Evolutionary conservation across 2,113 vertebrate species (phyloP), one percentile per base, ranked within the genome.

Genomic region (Mus spicilegus): DNA sequence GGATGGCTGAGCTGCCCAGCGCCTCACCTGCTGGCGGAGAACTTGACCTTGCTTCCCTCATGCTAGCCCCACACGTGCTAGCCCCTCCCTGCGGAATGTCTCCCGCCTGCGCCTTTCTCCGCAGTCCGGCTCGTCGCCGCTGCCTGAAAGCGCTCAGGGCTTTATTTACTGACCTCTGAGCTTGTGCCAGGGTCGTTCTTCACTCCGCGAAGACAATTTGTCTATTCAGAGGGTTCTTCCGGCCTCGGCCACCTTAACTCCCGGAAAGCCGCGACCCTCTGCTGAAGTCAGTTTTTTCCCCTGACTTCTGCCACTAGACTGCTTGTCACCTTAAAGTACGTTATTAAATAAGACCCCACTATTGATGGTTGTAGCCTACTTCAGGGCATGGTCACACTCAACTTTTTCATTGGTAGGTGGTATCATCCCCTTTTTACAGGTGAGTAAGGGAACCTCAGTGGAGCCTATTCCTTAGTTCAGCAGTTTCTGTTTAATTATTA

Each of bases 41-140:
- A 24, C 16, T 0, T 88, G 88, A 89, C 95, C 77, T 70, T 87
- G 67, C 69, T 58, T 12, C 49, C 56, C 4, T 3, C 6, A 0
- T 10, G 7, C 56, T 77, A 13, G 67, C 49, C 69, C 33, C 28
- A 9, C 95, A 77, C 85, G 93, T 97, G 97, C 96, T 65, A 33
- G 51, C 97, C 90, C 86, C 93, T 87, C 96, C 96, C 80, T 7
- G 20, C 3, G 86, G 94, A 97, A 96, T 95, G 96, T 82, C 86
- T 72, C 88, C 54, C 7, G 89, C 61, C 2, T 20, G 49, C 11
- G 42, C 85, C 33, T 61, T 39, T 33, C 42, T 42, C 54, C 0
- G 49, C 63, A 0, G 30, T 42, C 63, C 56, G 4, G 0, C 61
- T 30, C 69, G 69, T 73, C 73, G 4, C 24, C 12, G 4, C n/a